Evolutionary conservation across 2,888 invertebrate species (phyloP).

Genomic region (Beris morrisii): DNA sequence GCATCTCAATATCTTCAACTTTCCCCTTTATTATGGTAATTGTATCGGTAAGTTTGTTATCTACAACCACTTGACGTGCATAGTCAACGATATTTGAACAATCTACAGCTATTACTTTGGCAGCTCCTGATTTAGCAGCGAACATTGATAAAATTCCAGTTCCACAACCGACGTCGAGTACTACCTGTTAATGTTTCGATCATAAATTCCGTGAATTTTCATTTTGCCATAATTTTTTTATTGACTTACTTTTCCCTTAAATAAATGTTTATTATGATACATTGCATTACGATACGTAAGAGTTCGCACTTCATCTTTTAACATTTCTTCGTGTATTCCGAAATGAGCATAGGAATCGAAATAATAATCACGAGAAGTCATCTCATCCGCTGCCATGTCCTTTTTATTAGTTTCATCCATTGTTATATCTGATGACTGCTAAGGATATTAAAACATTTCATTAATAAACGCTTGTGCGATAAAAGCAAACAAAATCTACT

Average conservation of each 20-base stretch:
- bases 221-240: not conserved
- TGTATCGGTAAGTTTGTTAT: constrained; percentile 76
- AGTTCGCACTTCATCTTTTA: constrained; percentile 98
- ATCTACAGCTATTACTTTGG: constrained; percentile 94
- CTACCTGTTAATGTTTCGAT: constrained; percentile 59
- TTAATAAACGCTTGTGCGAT: no score
- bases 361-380: constrained; percentile 99
- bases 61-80: constrained; percentile 91
- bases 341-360: constrained; percentile 99
- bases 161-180: constrained; percentile 98
- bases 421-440: not conserved
- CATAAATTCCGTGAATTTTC: not conserved
- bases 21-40: constrained; percentile 86
- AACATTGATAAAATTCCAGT: constrained; percentile 99
- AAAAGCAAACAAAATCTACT: no score
- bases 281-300: constrained; percentile 98
- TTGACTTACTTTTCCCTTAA: constrained; percentile 74
- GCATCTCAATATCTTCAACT: constrained; percentile 93
- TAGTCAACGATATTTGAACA: constrained; percentile 99
- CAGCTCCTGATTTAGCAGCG: constrained; percentile 97
- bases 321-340: constrained; percentile 99
- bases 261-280: constrained; percentile 98
- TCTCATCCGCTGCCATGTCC: constrained; percentile 71
- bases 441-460: no score
- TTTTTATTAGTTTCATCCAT: constrained; percentile 24